Conservation (phyloP, 2,113 vertebrate species). For the Pelobates fuscus region DNA sequence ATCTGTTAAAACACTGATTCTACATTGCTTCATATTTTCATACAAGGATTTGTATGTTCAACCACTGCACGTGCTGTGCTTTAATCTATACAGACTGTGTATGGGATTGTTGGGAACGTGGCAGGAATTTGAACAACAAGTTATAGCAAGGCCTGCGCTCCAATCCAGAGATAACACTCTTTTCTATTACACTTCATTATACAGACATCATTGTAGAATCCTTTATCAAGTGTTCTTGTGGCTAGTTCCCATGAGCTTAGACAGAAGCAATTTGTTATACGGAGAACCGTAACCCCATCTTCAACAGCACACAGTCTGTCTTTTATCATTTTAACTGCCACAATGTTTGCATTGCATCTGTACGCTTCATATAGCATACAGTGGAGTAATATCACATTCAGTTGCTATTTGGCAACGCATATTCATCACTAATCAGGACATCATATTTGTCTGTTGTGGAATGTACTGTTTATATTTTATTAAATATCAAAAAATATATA, state of each 20-base stretch:
- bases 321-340: constrained; percentile 49
- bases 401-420: too few relatives aligned
- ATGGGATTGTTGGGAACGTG: constrained; percentile 24
- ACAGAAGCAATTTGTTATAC: constrained; percentile 51
- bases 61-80: not conserved
- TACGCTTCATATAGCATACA: constrained; percentile 2
- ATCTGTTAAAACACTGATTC: not conserved
- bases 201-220: constrained; percentile 52
- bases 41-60: not conserved
- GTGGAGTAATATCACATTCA: too few relatives aligned
- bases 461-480: too few relatives aligned
- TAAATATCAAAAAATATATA: too few relatives aligned
- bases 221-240: constrained; percentile 50
- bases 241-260: constrained; percentile 47
- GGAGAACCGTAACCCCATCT: constrained; percentile 45
- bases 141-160: constrained; percentile 31
- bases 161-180: constrained; percentile 47
- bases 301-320: constrained; percentile 39
- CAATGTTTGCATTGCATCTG: constrained; percentile 27
- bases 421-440: too few relatives aligned
- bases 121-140: constrained; percentile 37
- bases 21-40: not conserved
- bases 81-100: constrained; percentile 24
- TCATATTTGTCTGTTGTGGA: too few relatives aligned
- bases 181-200: constrained; percentile 51